Conservation (phyloP, 2,888 invertebrate species). For the Aspidapion aeneum region DNA sequence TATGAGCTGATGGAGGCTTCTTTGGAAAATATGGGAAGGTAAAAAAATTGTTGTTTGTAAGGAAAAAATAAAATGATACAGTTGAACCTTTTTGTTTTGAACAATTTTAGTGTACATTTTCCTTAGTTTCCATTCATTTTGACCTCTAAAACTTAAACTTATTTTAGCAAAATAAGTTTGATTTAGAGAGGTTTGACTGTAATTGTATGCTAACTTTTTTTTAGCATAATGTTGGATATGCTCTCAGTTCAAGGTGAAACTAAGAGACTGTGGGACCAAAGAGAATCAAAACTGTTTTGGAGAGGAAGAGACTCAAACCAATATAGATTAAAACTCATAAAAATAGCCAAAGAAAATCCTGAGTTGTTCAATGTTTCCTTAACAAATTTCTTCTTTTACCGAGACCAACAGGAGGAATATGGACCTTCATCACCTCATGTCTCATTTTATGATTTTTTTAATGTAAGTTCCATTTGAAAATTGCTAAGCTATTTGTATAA, state of each 20-base stretch:
- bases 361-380: conserved; percentile 86
- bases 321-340: conserved; percentile 78
- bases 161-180: too few relatives aligned
- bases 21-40: conserved; percentile 92
- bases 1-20: conserved; percentile 93
- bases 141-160: too few relatives aligned
- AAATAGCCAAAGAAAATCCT: conserved; percentile 69
- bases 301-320: conserved; percentile 88
- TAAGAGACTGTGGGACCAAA: conserved; percentile 67
- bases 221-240: conserved; percentile 80
- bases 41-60: too few relatives aligned
- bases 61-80: too few relatives aligned
- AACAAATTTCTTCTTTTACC: conserved; percentile 95
- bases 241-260: conserved; percentile 84
- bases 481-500: background rate
- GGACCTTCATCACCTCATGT: conserved; percentile 82
- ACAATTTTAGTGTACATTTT: too few relatives aligned
- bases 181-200: too few relatives aligned
- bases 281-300: conserved; percentile 80
- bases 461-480: conserved; percentile 58
- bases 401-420: conserved; percentile 76
- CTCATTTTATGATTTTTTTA: conserved; percentile 91
- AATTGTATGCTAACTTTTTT: conserved; percentile 15
- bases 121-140: too few relatives aligned
- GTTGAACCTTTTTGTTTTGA: background rate